Evolutionary conservation across 2,113 vertebrate species (phyloP).

Genomic region (Oryzias melastigma): DNA sequence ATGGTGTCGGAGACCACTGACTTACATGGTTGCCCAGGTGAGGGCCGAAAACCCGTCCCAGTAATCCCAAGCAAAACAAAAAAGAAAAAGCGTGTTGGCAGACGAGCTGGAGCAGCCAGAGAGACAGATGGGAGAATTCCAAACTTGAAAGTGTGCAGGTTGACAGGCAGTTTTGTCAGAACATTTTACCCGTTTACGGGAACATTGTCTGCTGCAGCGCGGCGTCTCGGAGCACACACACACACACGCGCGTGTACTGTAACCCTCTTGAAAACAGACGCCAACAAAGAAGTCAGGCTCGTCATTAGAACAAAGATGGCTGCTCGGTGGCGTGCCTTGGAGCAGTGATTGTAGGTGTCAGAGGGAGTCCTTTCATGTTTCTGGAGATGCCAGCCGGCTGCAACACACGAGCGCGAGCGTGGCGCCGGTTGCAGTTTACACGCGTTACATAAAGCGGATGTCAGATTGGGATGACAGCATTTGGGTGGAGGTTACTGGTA

Average conservation of each 20-base stretch:
- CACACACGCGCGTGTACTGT: constrained; percentile 55
- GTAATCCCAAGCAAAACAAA: constrained; percentile 42
- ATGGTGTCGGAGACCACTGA: constrained; percentile 9
- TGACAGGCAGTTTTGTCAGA: constrained; percentile 54
- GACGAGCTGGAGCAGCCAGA: not conserved
- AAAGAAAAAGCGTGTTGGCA: constrained; percentile 3
- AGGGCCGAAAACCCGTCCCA: constrained; percentile 23
- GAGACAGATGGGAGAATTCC: constrained; percentile 46
- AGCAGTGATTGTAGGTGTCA: constrained; percentile 76
- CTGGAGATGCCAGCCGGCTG: constrained; percentile 66
- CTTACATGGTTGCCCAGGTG: constrained; percentile 59
- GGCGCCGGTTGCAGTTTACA: constrained; percentile 58
- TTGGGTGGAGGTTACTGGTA: constrained; percentile 49
- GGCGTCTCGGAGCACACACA: constrained; percentile 25
- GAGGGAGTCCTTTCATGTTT: constrained; percentile 65
- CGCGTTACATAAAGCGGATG: constrained; percentile 75
- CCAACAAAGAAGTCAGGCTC: constrained; percentile 74
- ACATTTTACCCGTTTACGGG: constrained; percentile 25
- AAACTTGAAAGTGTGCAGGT: constrained; percentile 55
- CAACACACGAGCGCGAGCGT: constrained; percentile 25
- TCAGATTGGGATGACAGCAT: constrained; percentile 75
- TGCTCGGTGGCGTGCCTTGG: constrained; percentile 72
- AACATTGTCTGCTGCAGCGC: constrained; percentile 52
- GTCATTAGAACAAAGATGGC: constrained; percentile 73
- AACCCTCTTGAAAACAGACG: constrained; percentile 73